Evolutionary conservation across 2,113 vertebrate species (phyloP).

Genomic region (Clarias batrachus): DNA sequence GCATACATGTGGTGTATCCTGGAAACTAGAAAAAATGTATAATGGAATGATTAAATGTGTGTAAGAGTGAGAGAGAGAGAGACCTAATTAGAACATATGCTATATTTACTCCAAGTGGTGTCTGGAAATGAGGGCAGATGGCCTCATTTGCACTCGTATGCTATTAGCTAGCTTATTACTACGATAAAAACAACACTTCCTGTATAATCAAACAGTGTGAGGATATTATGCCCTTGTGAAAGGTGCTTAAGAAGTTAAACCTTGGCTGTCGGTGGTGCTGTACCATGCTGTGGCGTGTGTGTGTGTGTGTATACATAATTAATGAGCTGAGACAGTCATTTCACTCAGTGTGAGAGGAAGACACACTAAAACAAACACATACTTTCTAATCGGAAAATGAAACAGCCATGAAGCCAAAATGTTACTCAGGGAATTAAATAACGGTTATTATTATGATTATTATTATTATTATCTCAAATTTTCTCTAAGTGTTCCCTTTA

Average conservation of each 20-base stretch:
- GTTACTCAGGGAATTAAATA: background rate
- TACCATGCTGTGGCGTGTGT: constrained; percentile 15
- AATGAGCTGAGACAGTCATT: constrained; percentile 22
- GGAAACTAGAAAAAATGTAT: background rate
- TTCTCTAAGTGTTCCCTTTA: background rate
- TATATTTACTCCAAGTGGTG: constrained; percentile 39
- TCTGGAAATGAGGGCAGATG: constrained; percentile 44
- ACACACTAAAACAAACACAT: background rate
- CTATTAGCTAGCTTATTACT: constrained; percentile 8
- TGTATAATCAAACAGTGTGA: background rate
- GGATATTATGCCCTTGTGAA: constrained; percentile 5
- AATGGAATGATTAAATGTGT: background rate
- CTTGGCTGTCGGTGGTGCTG: background rate
- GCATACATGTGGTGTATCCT: background rate
- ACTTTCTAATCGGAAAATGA: constrained; percentile 8
- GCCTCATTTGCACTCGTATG: background rate
- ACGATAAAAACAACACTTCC: background rate
- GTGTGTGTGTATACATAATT: constrained; percentile 38
- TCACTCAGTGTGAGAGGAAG: background rate
- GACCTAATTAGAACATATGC: constrained; percentile 30
- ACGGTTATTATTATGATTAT: no score
- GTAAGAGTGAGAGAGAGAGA: background rate
- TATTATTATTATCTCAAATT: background rate
- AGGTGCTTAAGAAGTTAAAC: constrained; percentile 36
- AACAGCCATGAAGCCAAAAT: background rate